These are phyloP conservation scores for Cebidichthys violaceus DNA, from an alignment of 2,113 vertebrate genomes.

Conservation along the genomic window DNA sequence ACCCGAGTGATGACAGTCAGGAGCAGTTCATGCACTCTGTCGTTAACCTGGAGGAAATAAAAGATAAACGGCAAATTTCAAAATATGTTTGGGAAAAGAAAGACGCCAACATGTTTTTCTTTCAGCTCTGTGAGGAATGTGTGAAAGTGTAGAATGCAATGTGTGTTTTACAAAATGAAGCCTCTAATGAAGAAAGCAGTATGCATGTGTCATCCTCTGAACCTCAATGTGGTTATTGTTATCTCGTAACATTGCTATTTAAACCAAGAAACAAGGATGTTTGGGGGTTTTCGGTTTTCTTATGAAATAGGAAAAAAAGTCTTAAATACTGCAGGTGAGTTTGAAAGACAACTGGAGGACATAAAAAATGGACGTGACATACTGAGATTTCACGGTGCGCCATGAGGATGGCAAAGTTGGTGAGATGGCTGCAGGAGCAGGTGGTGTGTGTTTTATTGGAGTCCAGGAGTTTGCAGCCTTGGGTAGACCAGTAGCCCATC, in stretches of 20 bases:
- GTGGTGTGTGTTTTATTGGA: conserved; percentile 97
- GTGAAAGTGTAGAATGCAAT: not conserved
- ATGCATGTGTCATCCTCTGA: not conserved
- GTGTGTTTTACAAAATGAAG: not conserved
- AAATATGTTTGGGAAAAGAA: conserved; percentile 46
- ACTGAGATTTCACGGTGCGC: conserved; percentile 93
- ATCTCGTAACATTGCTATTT: not conserved
- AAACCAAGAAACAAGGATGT: not conserved
- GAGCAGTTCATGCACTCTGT: conserved; percentile 89
- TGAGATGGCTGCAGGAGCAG: conserved; percentile 97
- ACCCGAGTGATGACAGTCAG: conserved; percentile 97
- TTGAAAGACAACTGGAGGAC: not conserved
- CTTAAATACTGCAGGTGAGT: not conserved
- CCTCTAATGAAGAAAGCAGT: not conserved
- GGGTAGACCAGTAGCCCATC: conserved; percentile 99
- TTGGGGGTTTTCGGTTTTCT: not conserved
- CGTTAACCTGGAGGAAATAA: conserved; percentile 83
- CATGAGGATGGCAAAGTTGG: conserved; percentile 99
- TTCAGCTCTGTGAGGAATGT: not conserved
- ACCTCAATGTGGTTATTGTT: not conserved
- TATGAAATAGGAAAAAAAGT: not conserved
- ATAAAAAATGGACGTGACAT: conserved; percentile 58
- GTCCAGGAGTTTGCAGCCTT: conserved; percentile 97
- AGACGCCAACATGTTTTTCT: not conserved
- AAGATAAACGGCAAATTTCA: conserved; percentile 23